Conservation (phyloP, 2,888 invertebrate genomes). For the Loripinus fragilis region DNA sequence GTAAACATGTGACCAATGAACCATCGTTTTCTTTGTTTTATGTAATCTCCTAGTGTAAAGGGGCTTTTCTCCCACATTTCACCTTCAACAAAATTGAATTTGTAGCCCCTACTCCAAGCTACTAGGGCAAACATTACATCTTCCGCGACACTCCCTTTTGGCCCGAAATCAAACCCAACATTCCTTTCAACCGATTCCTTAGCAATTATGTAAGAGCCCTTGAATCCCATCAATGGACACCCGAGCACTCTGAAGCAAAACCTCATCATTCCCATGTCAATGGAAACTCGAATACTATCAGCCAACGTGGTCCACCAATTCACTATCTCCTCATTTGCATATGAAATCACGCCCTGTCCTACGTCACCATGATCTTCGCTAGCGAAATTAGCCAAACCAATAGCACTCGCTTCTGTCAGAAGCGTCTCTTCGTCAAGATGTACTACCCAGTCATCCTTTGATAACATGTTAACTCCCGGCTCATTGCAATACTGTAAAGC, state of each 20-base stretch:
- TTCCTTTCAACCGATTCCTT: constrained; percentile 72
- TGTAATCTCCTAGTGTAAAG: constrained; percentile 73
- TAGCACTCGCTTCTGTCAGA: constrained; percentile 73
- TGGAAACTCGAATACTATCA: constrained; percentile 74
- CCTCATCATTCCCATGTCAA: constrained; percentile 68
- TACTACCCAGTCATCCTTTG: constrained; percentile 77
- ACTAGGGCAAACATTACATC: constrained; percentile 76
- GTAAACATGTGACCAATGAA: constrained; percentile 74
- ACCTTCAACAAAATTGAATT: constrained; percentile 77
- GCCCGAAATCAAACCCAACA: constrained; percentile 74
- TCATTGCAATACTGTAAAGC: constrained; percentile 76
- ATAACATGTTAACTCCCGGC: constrained; percentile 66
- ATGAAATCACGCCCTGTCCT: constrained; percentile 77
- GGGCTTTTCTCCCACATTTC: constrained; percentile 79
- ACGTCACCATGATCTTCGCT: constrained; percentile 71
- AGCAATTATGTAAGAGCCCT: constrained; percentile 77
- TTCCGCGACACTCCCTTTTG: constrained; percentile 74
- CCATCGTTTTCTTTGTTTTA: constrained; percentile 76
- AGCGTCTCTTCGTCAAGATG: constrained; percentile 79
- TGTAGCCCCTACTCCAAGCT: constrained; percentile 74
- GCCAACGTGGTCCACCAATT: constrained; percentile 77
- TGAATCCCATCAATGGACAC: constrained; percentile 77
- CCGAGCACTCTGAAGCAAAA: constrained; percentile 69
- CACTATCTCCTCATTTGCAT: constrained; percentile 73
- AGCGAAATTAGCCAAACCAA: constrained; percentile 77